A percentile compares a stretch with the other conserved stretches of the same genome.
These are phyloP conservation scores for Nothura maculosa DNA, from an alignment of 2,797 vertebrate species.

Conservation along the genomic window DNA sequence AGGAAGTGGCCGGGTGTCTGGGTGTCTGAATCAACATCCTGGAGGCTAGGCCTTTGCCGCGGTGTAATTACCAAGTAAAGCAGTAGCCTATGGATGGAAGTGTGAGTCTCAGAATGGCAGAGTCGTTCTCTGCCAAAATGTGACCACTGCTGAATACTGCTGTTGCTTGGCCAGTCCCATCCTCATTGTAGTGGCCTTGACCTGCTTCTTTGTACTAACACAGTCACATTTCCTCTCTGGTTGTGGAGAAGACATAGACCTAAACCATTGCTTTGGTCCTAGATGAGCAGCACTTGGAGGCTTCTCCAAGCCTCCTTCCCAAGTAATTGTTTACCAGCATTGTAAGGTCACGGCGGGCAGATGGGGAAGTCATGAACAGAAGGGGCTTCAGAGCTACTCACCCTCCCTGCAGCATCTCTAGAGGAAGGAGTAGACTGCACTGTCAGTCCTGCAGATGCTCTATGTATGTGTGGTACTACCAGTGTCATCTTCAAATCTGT, in stretches of 20 bases:
- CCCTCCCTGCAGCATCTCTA: background rate
- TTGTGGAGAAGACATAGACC: background rate
- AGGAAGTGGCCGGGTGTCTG: constrained; percentile 72
- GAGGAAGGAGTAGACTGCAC: background rate
- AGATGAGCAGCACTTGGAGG: background rate
- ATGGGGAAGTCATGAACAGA: background rate
- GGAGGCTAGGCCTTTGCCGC: constrained; percentile 33
- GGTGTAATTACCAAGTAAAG: constrained; percentile 26
- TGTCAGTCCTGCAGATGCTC: background rate
- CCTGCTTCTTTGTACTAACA: background rate
- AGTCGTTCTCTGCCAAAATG: background rate
- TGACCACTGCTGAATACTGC: background rate
- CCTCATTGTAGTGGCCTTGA: background rate
- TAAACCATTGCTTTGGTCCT: background rate
- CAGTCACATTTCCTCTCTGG: background rate
- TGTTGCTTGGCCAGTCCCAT: background rate
- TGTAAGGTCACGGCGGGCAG: background rate
- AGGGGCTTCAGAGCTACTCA: background rate
- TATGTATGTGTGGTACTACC: background rate
- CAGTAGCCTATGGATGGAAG: constrained; percentile 17
- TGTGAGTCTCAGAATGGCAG: background rate
- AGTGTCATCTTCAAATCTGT: background rate
- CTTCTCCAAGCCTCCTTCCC: background rate
- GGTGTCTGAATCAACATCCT: constrained; percentile 74
- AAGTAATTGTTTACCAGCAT: background rate